Conservation (phyloP, 1,140 invertebrate genomes). For the Pseudomyrmex pallidus region DNA sequence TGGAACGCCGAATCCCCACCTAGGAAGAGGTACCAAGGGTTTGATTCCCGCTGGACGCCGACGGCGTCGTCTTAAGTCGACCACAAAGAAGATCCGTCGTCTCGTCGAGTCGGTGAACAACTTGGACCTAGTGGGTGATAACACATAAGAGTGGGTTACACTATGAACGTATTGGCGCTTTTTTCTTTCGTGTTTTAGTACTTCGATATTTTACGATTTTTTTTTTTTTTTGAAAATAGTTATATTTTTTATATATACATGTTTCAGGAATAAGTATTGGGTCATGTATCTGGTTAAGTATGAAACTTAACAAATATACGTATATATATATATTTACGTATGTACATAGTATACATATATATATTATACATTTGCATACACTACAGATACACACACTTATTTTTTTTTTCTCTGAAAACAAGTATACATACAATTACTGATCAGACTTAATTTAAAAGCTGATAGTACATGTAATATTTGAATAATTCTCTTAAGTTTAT, state of each 20-base stretch:
- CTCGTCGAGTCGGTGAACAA: constrained; percentile 33
- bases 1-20: constrained; percentile 65
- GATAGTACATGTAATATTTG: not conserved
- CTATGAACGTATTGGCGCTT: not conserved
- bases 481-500: constrained; percentile 16
- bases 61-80: constrained; percentile 54
- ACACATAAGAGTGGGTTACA: not conserved
- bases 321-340: too few relatives aligned
- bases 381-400: too few relatives aligned
- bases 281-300: too few relatives aligned
- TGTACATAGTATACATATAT: too few relatives aligned
- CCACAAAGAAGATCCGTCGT: constrained; percentile 31
- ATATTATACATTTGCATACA: too few relatives aligned
- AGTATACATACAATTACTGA: too few relatives aligned
- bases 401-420: too few relatives aligned
- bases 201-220: not conserved
- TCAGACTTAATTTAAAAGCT: constrained; percentile 13
- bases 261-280: too few relatives aligned
- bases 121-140: not conserved
- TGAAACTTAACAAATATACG: too few relatives aligned
- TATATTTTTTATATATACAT: too few relatives aligned
- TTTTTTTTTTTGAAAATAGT: too few relatives aligned
- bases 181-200: not conserved
- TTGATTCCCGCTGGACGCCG: constrained; percentile 53
- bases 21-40: constrained; percentile 21